Evolutionary conservation across 2,797 vertebrate species (phyloP), one percentile per base, ranked within the genome.

Genomic region (Emys orbicularis): DNA sequence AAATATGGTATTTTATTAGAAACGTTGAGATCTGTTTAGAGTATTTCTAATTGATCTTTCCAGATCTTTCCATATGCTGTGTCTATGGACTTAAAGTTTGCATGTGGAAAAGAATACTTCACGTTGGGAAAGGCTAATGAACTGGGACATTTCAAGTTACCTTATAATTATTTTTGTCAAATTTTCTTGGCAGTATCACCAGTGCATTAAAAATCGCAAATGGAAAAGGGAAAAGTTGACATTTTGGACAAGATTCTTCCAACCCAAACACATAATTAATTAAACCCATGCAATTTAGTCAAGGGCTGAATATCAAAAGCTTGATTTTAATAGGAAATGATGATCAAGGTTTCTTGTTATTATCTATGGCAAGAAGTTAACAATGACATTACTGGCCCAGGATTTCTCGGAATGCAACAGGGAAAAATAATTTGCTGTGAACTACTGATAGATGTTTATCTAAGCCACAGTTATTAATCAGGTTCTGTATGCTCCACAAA

Each of bases 1-100:
- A 94, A 96, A 91, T 88, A 95, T 5, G 27, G 47, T 79, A 90
- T 93, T 97, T 95, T 95, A 96, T 91, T 94, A 94, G 89, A 93
- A 92, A 93, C 49, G 34, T 49, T 85, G 92, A 97, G 81, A 94
- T 86, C 89, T 94, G 89, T 90, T 97, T 86, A 91, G 76, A 85
- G 12, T 91, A 81, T 97, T 96, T 90, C 82, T 97, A 89, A 93
- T 95, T 96, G 93, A 95, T 94, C 74, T 96, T 97, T 97, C 96
- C 94, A 96, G 92, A 93, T 95, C 74, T 97, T 97, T 97, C 95
- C 95, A 86, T 93, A 93, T 31, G 27, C 81, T 68, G 19, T 83
- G 91, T 68, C 86, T 96, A n/a, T 88, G 91, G 90, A 96, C 44
- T 93, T 88, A 94, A 85, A 96, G 56, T 86, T 90, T 94, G 89